Evolutionary conservation across 1,140 invertebrate species (phyloP).

Genomic region (Drosophila nigromelanica): DNA sequence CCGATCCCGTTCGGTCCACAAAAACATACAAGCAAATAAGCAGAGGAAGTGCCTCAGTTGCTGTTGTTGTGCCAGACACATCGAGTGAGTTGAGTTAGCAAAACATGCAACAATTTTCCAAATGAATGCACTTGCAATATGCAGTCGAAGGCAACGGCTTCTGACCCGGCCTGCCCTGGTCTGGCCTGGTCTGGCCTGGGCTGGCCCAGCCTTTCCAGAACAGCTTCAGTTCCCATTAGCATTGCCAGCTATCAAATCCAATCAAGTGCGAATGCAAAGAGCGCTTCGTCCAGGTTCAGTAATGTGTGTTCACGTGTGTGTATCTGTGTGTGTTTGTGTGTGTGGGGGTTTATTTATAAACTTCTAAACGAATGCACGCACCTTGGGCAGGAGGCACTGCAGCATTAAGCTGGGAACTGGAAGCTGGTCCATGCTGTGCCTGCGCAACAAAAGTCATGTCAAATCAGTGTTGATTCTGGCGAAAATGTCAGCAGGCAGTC

Average conservation of each 20-base stretch:
- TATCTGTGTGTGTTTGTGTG: slow-evolving; percentile 6
- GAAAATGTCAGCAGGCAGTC: slow-evolving; percentile 73
- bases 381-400: slow-evolving; percentile 45
- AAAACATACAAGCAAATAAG: slow-evolving; percentile 63
- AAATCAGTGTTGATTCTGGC: slow-evolving; percentile 80
- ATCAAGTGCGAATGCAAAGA: slow-evolving; percentile 74
- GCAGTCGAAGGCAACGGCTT: slow-evolving; percentile 59
- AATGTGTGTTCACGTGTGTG: not conserved
- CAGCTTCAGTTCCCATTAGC: slow-evolving; percentile 61
- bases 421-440: slow-evolving; percentile 57
- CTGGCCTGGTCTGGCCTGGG: slow-evolving; percentile 27
- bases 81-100: slow-evolving; percentile 69
- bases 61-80: slow-evolving; percentile 58
- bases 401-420: slow-evolving; percentile 35
- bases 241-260: slow-evolving; percentile 71
- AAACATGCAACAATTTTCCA: slow-evolving; percentile 82
- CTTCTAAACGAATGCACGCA: slow-evolving; percentile 80
- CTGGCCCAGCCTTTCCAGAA: slow-evolving; percentile 16
- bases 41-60: slow-evolving; percentile 42
- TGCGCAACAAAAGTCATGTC: slow-evolving; percentile 76
- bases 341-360: slow-evolving; percentile 74
- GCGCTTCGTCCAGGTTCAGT: slow-evolving; percentile 33
- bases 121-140: slow-evolving; percentile 78
- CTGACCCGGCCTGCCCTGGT: slow-evolving; percentile 49
- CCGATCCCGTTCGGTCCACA: not conserved